Base-by-base conservation (phyloP, 2,888 invertebrate genomes). In the Philonicus albiceps region DNA sequence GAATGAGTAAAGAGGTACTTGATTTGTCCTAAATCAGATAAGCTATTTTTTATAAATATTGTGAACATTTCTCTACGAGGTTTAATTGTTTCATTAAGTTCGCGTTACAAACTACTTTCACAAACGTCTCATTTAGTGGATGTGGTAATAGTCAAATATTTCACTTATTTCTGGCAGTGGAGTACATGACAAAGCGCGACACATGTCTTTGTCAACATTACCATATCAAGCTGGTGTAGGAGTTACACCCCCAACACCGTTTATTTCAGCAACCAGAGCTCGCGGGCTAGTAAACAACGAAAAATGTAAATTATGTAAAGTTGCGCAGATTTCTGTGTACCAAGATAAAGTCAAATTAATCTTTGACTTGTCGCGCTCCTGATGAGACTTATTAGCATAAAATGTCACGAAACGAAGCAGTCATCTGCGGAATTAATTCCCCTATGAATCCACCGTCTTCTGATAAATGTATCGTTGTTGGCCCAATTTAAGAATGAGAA, bases 381-480 rank as follows among this genome's bases (percentile, higher is more conserved):
- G 64, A 43, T 78, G 73, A 84, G 84, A 73, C 40, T 73, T 73
- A 84, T 84, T 73, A 73, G 31, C 72, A 37, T 73, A 73, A 22
- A 22, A 55, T 73, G 19, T 40, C 27, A 49, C 27, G 73, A 84
- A 73, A 84, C 55, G 84, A 13, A 43, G 40, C 72, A 31, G 72
- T 83, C 72, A 72, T 31, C 72, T 22, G 40, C 11, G 73, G 43
- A 84, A 43, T 73, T 43, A 73, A 73, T 22, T 73, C 40, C 40
- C 73, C 34, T 34, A 73, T 64, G 30, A 73, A 73, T 40, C 55
- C 72, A n/a, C 19, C 37, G 64, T 27, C 72, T 73, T 43, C 43
- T 73, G 73, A 84, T 84, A 84, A 84, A 73, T 43, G 73, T 73
- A 55, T 40, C 73, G 37, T 73, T 84, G 40, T 30, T 84, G 22